Evolutionary conservation across 1,140 invertebrate species (phyloP), one percentile per base, ranked within the genome.

Genomic region (Atta texana): DNA sequence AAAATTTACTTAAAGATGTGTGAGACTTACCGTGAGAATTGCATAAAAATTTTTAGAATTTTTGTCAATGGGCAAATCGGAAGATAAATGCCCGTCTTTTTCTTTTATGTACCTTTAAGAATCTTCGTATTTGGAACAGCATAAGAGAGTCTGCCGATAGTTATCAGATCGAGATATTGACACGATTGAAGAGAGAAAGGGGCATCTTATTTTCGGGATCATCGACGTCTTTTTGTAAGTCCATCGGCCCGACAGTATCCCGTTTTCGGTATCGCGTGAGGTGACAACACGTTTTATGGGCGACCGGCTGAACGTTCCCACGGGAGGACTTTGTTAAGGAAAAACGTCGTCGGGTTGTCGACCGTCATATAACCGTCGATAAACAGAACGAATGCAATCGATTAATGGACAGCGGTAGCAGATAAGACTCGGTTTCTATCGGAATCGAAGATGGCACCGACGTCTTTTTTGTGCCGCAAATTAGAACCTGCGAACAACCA

Each of bases 251-350:
- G 49, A 86, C 93, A 93, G 69, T 92, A 88, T 92, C 92, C 92
- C 93, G 91, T 93, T 94, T 92, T 94, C 93, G 93, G 92, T 92
- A 77, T 71, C 59, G 85, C 53, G 85, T 74, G 61, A 89, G 87
- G 72, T 87, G 86, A 89, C 88, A 90, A 88, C 75, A 71, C 86
- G 71, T 85, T 91, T 92, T 87, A 87, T 80, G 80, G 81, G 87
- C 92, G 90, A 93, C 91, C 88, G 91, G 89, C 86, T 18, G 80
- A 85, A 69, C 82, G 91, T 94, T 93, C 92, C 91, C 92, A 93
- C 91, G 92, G 74, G 66, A 92, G 31, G 44, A 72, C 34, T 80
- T 71, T 51, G 75, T 71, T 51, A 44, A 61, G 53, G n/a, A 53
- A 66, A 69, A 86, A 51, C 55, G 55, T 57, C 55, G 51, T 68